These are phyloP conservation scores for Leucoma salicis DNA, from an alignment of 2,888 invertebrate species.

Conservation along the genomic window DNA sequence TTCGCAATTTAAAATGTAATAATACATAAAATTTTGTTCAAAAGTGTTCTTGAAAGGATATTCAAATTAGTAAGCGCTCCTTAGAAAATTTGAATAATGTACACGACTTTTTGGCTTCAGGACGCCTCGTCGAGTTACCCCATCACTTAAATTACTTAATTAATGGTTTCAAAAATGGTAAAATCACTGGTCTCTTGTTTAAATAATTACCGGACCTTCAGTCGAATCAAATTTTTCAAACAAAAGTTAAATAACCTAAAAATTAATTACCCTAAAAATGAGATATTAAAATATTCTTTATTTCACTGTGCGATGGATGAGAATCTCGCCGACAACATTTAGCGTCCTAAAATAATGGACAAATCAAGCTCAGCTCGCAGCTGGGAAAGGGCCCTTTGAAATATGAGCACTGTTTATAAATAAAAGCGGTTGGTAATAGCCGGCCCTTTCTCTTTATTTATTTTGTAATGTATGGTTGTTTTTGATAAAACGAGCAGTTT, in stretches of 20 bases:
- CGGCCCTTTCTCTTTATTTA: slow-evolving; percentile 55
- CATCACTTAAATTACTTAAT: slow-evolving; percentile 59
- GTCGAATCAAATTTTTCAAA: slow-evolving; percentile 32
- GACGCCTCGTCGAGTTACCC: slow-evolving; percentile 32
- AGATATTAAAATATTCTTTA: slow-evolving; percentile 29
- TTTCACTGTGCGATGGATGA: slow-evolving; percentile 20
- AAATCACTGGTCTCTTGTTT: slow-evolving; percentile 46
- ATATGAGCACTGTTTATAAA: slow-evolving; percentile 58
- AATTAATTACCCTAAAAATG: no score
- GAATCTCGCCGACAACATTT: slow-evolving; percentile 31
- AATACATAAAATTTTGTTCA: no score
- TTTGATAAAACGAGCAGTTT: slow-evolving; percentile 15
- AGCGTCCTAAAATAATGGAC: slow-evolving; percentile 31
- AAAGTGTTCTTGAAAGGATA: no score
- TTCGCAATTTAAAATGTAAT: no score
- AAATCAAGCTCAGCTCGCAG: slow-evolving; percentile 32
- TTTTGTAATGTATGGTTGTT: slow-evolving; percentile 37
- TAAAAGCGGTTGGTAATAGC: slow-evolving; percentile 54
- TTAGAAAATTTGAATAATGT: slow-evolving; percentile 29
- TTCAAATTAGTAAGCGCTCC: slow-evolving; percentile 28
- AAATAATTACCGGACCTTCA: slow-evolving; percentile 48
- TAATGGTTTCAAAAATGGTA: slow-evolving; percentile 52
- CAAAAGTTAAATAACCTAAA: slow-evolving; percentile 13
- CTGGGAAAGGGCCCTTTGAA: slow-evolving; percentile 35
- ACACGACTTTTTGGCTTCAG: slow-evolving; percentile 30